Conservation (phyloP, 2,113 vertebrate genomes). For the Chamaetylas fuelleborni region DNA sequence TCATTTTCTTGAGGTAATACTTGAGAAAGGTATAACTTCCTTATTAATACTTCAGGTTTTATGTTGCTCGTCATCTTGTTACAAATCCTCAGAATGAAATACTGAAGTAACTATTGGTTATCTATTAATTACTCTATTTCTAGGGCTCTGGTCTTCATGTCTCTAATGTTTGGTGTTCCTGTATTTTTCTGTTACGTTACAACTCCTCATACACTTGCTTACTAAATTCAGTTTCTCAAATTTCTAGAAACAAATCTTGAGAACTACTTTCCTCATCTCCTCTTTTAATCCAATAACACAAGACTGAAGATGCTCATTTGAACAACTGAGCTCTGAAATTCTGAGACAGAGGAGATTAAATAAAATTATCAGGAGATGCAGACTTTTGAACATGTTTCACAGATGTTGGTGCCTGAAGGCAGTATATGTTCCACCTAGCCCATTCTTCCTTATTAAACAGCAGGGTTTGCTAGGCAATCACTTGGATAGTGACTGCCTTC, state of each 20-base stretch:
- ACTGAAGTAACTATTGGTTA: background rate
- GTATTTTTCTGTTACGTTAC: background rate
- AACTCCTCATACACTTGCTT: background rate
- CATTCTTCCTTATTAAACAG: background rate
- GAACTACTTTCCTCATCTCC: background rate
- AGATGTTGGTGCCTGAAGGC: background rate
- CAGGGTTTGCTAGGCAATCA: background rate
- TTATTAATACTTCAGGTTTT: background rate
- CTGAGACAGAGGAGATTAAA: background rate
- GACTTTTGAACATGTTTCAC: background rate
- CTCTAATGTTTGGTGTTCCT: background rate
- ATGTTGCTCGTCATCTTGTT: background rate
- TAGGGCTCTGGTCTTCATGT: background rate
- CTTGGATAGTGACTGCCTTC: background rate
- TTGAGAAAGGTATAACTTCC: background rate
- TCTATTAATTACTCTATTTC: rapidly evolving
- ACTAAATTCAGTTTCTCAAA: background rate
- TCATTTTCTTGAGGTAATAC: background rate
- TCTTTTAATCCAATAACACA: background rate
- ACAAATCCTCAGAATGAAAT: background rate
- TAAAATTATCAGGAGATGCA: background rate
- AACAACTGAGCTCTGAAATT: background rate
- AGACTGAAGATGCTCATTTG: background rate
- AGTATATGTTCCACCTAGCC: rapidly evolving
- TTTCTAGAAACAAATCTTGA: background rate